Base-by-base conservation (phyloP, 2,113 vertebrate species). In the Genyomyrus donnyi region DNA sequence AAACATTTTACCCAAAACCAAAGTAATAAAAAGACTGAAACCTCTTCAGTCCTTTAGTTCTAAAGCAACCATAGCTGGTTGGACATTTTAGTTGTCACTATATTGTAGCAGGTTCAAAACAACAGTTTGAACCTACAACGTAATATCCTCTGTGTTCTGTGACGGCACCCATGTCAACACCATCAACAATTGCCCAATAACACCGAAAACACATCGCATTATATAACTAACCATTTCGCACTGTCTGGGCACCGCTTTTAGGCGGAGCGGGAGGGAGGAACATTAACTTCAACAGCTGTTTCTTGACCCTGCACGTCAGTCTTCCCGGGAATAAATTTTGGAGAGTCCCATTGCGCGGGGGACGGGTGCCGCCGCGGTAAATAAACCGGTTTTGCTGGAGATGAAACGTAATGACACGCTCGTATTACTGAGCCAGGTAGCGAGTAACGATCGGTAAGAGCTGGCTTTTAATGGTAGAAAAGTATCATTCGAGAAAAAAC, bases 251-350 rank as follows among this genome's bases (percentile, higher is more conserved):
- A 95, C 95, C 92, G 90, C 93, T 94, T 93, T 94, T 92, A 95
- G 94, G 91, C 94, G 93, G 93, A 95, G 95, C 93, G 95, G 95
- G 95, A 91, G 94, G 94, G 93, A 95, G 94, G 93, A 94, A 94
- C 94, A 95, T 96, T 95, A 96, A 96, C 95, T 96, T 96, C 94
- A 95, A 94, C 95, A 95, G 94, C 93, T 96, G 93, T 95, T 96
- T 95, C 94, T 94, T 93, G 93, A 96, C 95, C 96, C 95, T 84
- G 89, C 31, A 84, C 74, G 35, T 80, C 74, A 83, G 87, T 95
- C 95, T 95, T 95, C 95, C 94, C 89, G 92, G 94, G 92, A 94
- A 94, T 93, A 93, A 92, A 93, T 94, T 95, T 94, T 93, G 92
- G 93, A 94, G 94, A 93, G 93, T 93, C 94, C 94, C 93, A 93